Evolutionary conservation across 2,113 vertebrate species (phyloP).

Genomic region (Lagopus muta): DNA sequence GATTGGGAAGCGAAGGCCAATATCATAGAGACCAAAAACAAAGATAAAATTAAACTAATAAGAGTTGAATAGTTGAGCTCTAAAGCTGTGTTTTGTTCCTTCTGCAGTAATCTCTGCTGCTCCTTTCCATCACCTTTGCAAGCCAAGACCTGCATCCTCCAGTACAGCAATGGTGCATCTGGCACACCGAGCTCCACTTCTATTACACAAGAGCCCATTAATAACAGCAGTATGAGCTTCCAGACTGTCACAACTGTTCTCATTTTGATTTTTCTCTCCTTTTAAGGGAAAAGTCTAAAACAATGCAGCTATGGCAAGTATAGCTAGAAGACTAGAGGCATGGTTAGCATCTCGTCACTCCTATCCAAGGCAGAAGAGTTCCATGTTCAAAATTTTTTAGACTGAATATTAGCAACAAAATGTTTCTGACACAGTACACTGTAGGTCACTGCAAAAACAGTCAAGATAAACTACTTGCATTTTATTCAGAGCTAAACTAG

Average conservation of each 20-base stretch:
- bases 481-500: not conserved
- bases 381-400: not conserved
- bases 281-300: not conserved
- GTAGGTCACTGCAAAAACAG: not conserved
- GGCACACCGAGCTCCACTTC: not conserved
- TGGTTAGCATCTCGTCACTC: not conserved
- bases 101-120: not conserved
- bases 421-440: not conserved
- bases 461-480: not conserved
- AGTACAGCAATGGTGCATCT: not conserved
- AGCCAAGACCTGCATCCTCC: not conserved
- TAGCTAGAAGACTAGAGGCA: not conserved
- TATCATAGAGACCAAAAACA: not conserved
- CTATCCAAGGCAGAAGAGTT: not conserved
- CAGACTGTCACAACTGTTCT: slow-evolving; percentile 34
- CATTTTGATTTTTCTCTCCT: slow-evolving; percentile 21
- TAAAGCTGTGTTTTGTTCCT: not conserved
- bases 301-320: not conserved
- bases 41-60: not conserved
- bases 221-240: slow-evolving; percentile 28
- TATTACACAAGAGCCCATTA: slow-evolving; percentile 32
- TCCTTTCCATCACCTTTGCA: not conserved
- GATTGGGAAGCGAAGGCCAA: not conserved
- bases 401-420: not conserved
- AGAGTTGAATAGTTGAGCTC: not conserved